These are phyloP conservation scores for Drosophila ambigua DNA, from an alignment of 1,140 invertebrate genomes.

Conservation along the genomic window DNA sequence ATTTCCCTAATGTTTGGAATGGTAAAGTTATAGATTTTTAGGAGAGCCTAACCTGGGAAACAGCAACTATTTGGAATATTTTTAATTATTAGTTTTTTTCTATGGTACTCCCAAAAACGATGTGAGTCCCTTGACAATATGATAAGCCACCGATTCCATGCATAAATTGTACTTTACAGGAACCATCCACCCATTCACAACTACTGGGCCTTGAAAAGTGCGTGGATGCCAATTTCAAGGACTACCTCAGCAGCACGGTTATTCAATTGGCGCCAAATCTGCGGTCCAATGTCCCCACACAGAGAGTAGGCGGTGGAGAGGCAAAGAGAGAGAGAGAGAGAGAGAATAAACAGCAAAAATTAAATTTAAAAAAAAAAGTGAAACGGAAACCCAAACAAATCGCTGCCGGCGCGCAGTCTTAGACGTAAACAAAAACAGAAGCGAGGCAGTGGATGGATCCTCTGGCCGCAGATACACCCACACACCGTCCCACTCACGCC, in stretches of 20 bases:
- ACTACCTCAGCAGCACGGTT: conserved; percentile 14
- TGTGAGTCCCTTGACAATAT: too few relatives aligned
- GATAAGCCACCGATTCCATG: too few relatives aligned
- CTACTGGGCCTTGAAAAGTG: not conserved
- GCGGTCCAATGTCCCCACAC: conserved; percentile 53
- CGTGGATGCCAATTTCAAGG: conserved; percentile 29
- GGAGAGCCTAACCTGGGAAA: too few relatives aligned
- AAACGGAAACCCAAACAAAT: conserved; percentile 57
- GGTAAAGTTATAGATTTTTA: too few relatives aligned
- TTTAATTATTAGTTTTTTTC: too few relatives aligned
- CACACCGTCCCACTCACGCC: conserved; percentile 19
- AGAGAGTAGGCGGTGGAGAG: not conserved
- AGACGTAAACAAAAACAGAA: conserved; percentile 60
- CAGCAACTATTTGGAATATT: too few relatives aligned
- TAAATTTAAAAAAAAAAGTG: conserved; percentile 36
- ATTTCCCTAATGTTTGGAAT: not conserved
- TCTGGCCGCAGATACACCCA: conserved; percentile 12
- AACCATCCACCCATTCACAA: too few relatives aligned
- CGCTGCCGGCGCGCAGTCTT: conserved; percentile 48
- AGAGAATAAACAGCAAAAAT: conserved; percentile 51
- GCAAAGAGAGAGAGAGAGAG: not conserved
- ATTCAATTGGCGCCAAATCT: conserved; percentile 53
- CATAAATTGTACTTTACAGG: too few relatives aligned
- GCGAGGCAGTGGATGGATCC: conserved; percentile 10
- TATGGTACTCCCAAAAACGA: too few relatives aligned